phyloP scores from a whole-genome alignment of 2,113 vertebrate genomes.

The Manacus vitellinus region DNA sequence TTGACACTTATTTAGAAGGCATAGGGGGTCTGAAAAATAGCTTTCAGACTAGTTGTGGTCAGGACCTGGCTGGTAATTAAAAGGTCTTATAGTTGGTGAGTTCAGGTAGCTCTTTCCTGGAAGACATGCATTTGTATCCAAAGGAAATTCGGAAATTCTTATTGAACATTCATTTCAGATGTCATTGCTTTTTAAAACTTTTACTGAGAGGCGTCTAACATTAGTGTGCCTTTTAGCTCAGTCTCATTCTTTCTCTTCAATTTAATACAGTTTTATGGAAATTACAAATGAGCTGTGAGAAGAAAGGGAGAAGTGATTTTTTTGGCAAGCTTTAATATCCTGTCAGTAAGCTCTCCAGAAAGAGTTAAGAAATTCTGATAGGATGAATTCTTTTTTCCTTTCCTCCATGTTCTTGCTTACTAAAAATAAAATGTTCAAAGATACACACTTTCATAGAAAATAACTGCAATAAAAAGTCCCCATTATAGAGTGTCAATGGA shows the following conservation, averaged over 20 bases:
- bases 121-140: background rate
- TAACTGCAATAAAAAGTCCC: constrained; percentile 39
- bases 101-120: background rate
- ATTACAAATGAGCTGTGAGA: background rate
- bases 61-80: background rate
- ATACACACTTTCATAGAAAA: constrained; percentile 46
- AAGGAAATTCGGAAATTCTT: background rate
- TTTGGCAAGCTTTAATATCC: background rate
- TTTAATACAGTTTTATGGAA: background rate
- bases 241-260: background rate
- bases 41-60: background rate
- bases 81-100: background rate
- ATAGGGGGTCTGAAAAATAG: background rate
- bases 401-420: constrained; percentile 9
- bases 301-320: background rate
- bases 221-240: background rate
- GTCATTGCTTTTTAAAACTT: background rate
- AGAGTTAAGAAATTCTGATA: background rate
- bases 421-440: constrained; percentile 48
- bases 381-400: background rate
- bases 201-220: background rate
- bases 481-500: constrained; percentile 61
- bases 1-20: background rate
- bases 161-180: background rate
- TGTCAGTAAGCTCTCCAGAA: background rate